Evolutionary conservation across 2,113 vertebrate genomes (phyloP), one percentile per base, ranked within the genome.

Genomic region (Aplodontia rufa): DNA sequence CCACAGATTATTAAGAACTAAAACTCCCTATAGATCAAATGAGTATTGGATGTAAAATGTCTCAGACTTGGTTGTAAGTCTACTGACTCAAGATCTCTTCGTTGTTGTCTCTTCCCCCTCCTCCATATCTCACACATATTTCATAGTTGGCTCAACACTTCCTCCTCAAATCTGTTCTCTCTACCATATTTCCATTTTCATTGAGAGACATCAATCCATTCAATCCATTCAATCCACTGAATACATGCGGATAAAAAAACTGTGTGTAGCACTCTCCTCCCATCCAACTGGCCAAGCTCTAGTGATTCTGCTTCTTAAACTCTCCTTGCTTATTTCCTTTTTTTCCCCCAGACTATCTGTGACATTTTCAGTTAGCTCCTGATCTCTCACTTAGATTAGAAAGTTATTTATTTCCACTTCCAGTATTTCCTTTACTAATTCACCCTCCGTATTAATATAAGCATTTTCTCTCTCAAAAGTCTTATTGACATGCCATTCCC

Each of bases 161-260:
- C 90, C 94, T 87, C 60, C 95, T 94, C 72, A 80, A 90, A 88
- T 97, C 93, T 96, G 88, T 94, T 96, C 81, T 62, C 55, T 92
- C 66, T 55, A 45, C 51, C 68, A 22, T 72, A 49, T 86, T 93
- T 82, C 37, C 30, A 58, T 86, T 79, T 92, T 96, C 95, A 80
- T 51, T 91, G 83, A 94, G 90, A 83, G 64, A 82, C 35, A 87
- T 91, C 82, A 87, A 83, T 93, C 84, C 83, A 47, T 62, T 72
- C 87, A 94, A 66, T 75, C 88, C 78, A 75, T 78, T 90, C 74
- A 90, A 86, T 66, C 85, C 85, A 68, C 2, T 26, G 84, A 89
- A 68, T 75, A 60, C 58, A 60, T 68, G 95, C 86, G 89, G 32
- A 66, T 82, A 68, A 53, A 78, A 78, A 94, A 94, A 69, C 16